Evolutionary conservation across 2,888 invertebrate species (phyloP).

Genomic region (Chirona hameri): DNA sequence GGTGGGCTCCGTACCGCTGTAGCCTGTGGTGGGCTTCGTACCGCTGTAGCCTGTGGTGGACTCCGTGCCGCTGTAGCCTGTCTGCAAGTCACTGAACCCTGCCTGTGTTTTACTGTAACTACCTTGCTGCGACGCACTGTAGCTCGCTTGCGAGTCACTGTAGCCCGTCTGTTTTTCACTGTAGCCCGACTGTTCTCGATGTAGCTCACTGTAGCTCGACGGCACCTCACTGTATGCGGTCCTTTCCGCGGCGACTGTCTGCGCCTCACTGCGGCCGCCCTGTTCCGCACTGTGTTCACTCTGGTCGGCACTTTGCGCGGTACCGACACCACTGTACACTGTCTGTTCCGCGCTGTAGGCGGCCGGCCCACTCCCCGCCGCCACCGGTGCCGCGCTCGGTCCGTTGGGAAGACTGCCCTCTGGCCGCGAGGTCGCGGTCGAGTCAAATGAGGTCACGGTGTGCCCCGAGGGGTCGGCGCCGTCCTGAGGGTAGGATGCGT

Average conservation of each 20-base stretch:
- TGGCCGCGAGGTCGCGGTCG: slow-evolving; percentile 40
- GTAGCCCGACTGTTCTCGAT: no score
- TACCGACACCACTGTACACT: background rate
- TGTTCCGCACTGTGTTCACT: background rate
- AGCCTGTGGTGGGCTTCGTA: background rate
- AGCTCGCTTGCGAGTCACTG: no score
- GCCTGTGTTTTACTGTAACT: no score
- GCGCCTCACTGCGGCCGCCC: background rate
- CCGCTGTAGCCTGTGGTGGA: no score
- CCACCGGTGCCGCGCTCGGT: background rate
- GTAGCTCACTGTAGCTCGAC: background rate
- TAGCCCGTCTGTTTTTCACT: no score
- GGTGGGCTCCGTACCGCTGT: no score
- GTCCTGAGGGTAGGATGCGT: background rate
- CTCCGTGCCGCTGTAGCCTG: no score
- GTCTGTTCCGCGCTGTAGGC: background rate
- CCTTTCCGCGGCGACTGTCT: background rate
- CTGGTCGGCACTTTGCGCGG: background rate
- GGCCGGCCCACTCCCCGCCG: background rate
- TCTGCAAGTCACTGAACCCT: no score
- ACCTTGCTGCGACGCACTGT: no score
- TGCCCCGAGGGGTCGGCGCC: background rate
- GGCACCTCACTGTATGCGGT: background rate
- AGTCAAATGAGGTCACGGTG: background rate
- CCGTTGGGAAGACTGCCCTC: background rate